Evolutionary conservation across 2,113 vertebrate species (phyloP).

Genomic region (Alexandromys fortis): DNA sequence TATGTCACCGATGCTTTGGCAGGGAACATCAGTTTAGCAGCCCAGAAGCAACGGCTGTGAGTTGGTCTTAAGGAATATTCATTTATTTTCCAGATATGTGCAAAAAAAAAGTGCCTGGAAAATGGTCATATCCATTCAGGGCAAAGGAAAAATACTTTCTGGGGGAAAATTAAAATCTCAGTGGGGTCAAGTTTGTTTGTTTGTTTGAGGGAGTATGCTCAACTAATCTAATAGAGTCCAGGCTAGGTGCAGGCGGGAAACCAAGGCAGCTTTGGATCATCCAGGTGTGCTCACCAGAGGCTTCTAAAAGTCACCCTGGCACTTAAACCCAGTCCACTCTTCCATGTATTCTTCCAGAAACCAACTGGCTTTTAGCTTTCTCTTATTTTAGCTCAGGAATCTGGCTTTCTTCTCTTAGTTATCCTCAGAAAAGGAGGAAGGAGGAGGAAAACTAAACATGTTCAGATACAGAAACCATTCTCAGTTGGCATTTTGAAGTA

Average conservation of each 20-base stretch:
- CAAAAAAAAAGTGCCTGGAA: not conserved
- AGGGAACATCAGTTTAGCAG: not conserved
- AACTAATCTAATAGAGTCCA: not conserved
- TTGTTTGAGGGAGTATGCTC: not conserved
- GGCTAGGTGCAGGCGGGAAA: not conserved
- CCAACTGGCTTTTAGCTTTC: not conserved
- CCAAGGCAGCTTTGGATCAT: not conserved
- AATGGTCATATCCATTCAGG: not conserved
- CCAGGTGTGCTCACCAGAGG: not conserved
- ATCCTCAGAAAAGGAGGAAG: not conserved
- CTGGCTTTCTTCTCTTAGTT: not conserved
- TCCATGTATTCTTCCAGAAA: not conserved
- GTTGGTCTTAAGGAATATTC: slow-evolving; percentile 20
- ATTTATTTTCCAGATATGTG: not conserved
- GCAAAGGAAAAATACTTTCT: slow-evolving; percentile 43
- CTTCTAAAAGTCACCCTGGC: not conserved
- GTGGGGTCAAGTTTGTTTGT: not conserved
- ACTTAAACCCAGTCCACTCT: not conserved
- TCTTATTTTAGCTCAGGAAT: not conserved
- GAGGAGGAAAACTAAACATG: not conserved
- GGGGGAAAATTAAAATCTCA: not conserved
- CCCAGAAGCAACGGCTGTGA: not conserved
- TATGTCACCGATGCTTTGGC: not conserved
- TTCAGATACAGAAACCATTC: not conserved
- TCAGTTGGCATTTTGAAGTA: not conserved